Percentiles rank a stretch among this genome's conserved stretches.
Conservation (phyloP, 2,797 vertebrate species). For the Carcharodon carcharias region DNA sequence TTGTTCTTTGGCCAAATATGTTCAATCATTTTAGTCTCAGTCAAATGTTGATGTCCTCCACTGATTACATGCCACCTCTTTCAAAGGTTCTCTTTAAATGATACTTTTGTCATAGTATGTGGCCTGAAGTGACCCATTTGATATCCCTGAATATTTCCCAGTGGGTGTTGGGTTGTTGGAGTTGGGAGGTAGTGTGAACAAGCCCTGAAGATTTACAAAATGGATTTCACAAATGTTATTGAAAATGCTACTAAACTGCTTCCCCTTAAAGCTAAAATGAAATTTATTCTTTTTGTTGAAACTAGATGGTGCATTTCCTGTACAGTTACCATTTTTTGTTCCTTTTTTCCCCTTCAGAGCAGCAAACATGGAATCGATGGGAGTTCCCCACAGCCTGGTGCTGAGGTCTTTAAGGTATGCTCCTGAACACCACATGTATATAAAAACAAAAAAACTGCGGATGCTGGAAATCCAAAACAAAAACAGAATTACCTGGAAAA, state of each 20-base stretch:
- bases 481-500: no score
- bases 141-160: background rate
- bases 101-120: background rate
- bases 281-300: background rate
- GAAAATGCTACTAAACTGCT: background rate
- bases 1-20: background rate
- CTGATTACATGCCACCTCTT: background rate
- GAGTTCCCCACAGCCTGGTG: background rate
- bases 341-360: background rate
- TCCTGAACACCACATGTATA: background rate
- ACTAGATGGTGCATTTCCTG: background rate
- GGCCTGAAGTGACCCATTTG: background rate
- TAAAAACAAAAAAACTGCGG: no score
- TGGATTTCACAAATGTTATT: background rate
- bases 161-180: no score
- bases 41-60: background rate
- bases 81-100: background rate
- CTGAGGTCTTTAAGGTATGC: conserved; percentile 1
- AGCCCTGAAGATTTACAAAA: no score
- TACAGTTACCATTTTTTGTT: background rate
- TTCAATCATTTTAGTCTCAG: background rate
- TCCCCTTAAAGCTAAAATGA: background rate
- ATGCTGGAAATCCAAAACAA: no score
- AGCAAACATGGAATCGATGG: background rate
- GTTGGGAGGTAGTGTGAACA: background rate